These are phyloP conservation scores for Diadumene lineata DNA, from an alignment of 92 coral and sea anemone genomes.

Conservation along the genomic window DNA sequence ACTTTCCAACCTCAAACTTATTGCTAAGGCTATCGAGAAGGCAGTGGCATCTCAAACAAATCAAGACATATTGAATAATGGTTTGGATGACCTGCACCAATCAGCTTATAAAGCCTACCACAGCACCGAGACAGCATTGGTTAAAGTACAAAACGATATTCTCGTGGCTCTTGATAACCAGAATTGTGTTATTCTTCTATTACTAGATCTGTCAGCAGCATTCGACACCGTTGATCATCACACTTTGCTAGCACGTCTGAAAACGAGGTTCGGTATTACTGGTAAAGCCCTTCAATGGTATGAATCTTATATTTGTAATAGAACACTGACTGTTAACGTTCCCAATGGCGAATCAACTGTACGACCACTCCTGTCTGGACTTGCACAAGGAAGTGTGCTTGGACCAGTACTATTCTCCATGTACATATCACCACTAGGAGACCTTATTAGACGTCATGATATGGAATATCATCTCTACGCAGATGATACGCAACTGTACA, in stretches of 20 bases:
- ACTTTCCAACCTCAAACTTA: conserved; percentile 28
- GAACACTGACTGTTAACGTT: conserved; percentile 22
- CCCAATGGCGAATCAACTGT: background rate
- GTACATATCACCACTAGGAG: background rate
- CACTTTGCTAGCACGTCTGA: conserved; percentile 28
- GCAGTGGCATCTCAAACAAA: conserved; percentile 6
- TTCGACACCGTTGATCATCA: conserved; percentile 41
- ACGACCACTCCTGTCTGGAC: background rate
- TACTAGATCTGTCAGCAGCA: conserved; percentile 33
- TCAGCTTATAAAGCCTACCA: conserved; percentile 40
- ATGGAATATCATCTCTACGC: background rate
- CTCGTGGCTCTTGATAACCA: conserved; percentile 18
- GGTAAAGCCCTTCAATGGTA: conserved; percentile 44
- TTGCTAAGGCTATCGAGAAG: conserved; percentile 34
- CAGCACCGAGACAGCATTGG: conserved; percentile 37
- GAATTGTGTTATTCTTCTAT: conserved; percentile 33
- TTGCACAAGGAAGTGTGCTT: background rate
- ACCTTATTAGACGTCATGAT: background rate
- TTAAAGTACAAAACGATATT: conserved; percentile 40
- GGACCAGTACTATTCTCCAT: conserved; percentile 1
- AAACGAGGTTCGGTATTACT: conserved; percentile 28
- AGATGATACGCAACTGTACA: background rate
- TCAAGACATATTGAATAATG: conserved; percentile 4
- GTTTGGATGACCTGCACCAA: conserved; percentile 15
- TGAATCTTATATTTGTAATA: conserved; percentile 18